Evolutionary conservation across 30 jellyfish, hydroid and myxozoan species (phyloP).

Genomic region (Rhopilema esculentum): DNA sequence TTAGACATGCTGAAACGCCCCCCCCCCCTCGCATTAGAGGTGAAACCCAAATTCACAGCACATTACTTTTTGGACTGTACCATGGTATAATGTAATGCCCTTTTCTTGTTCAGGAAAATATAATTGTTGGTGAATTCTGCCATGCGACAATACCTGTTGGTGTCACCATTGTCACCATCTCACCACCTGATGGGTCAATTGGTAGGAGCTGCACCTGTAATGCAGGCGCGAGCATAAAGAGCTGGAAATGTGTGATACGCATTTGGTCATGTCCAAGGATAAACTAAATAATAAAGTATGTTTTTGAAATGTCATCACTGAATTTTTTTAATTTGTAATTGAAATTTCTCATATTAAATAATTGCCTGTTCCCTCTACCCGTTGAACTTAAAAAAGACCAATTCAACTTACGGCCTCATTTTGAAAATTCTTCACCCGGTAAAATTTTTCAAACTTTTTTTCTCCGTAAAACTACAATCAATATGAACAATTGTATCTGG

Average conservation of each 20-base stretch:
- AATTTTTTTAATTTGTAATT: background rate
- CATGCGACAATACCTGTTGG: constrained; percentile 5
- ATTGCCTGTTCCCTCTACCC: background rate
- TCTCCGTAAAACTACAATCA: no score
- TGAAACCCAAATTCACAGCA: no score
- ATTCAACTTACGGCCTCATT: no score
- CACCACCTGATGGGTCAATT: background rate
- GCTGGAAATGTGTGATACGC: background rate
- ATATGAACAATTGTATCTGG: no score
- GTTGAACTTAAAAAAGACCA: no score
- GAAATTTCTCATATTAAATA: background rate
- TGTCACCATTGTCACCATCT: no score
- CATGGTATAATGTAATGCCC: background rate
- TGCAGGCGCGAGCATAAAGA: background rate
- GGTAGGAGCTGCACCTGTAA: constrained; percentile 7
- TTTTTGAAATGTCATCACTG: background rate
- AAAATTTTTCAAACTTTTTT: no score
- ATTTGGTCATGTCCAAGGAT: constrained; percentile 37
- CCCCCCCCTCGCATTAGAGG: no score
- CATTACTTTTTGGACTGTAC: background rate
- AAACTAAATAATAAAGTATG: background rate
- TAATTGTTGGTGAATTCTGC: constrained; percentile 19
- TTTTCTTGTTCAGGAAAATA: background rate
- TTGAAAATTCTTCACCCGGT: no score
- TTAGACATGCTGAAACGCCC: no score